Conservation (phyloP, 2,888 invertebrate species). For the Sesamia inferens region DNA sequence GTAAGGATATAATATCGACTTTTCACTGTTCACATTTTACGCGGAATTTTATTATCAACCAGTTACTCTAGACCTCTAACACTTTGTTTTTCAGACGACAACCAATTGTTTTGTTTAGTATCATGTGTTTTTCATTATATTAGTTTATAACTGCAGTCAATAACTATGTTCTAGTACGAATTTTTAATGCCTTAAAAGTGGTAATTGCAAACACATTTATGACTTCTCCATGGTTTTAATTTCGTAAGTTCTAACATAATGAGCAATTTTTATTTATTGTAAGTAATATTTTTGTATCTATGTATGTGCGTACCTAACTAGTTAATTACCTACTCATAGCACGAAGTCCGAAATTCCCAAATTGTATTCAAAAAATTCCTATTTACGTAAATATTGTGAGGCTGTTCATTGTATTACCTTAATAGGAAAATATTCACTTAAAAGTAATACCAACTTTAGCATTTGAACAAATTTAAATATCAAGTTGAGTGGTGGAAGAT, state of each 20-base stretch:
- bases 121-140: not conserved
- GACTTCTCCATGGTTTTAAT: not conserved
- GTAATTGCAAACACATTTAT: not conserved
- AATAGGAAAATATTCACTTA: slow-evolving; percentile 1
- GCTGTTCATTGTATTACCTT: too few relatives aligned
- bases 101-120: slow-evolving; percentile 34
- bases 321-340: not conserved
- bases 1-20: slow-evolving; percentile 10
- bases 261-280: not conserved
- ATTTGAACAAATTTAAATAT: slow-evolving; percentile 12
- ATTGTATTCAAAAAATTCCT: not conserved
- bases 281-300: not conserved
- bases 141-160: slow-evolving; percentile 4
- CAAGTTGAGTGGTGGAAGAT: not conserved
- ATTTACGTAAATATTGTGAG: too few relatives aligned
- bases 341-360: not conserved
- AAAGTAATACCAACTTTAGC: not conserved
- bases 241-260: not conserved
- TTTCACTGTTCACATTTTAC: slow-evolving; percentile 25
- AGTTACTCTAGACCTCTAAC: slow-evolving; percentile 16
- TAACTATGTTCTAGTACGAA: not conserved
- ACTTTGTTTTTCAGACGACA: not conserved
- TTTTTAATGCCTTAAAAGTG: slow-evolving; percentile 8
- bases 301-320: not conserved
- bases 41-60: slow-evolving; percentile 32